phyloP scores from a whole-genome alignment of 2,888 invertebrate species.

The Morinoia aosen region DNA sequence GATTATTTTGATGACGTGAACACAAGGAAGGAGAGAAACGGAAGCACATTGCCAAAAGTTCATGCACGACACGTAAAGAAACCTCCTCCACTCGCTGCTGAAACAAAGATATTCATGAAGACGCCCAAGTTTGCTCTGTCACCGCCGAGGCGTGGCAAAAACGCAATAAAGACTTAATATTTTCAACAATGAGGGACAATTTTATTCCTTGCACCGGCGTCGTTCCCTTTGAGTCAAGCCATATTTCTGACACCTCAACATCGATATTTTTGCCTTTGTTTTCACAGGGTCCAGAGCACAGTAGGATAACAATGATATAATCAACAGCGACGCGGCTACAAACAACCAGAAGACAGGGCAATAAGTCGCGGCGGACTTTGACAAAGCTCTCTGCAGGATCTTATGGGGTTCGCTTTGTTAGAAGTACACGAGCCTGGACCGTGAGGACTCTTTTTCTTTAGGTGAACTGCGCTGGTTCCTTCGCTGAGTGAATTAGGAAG shows the following conservation, averaged over 20 bases:
- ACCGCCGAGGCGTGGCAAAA: neutral
- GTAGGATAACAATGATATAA: conserved; percentile 32
- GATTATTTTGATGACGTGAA: neutral
- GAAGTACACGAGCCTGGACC: neutral
- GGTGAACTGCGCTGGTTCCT: neutral
- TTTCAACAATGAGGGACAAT: neutral
- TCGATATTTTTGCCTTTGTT: conserved; percentile 24
- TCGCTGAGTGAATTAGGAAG: conserved; percentile 9
- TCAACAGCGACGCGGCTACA: conserved; percentile 27
- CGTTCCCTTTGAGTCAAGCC: conserved; percentile 9
- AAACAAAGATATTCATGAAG: neutral
- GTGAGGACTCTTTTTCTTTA: neutral
- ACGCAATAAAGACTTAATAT: neutral
- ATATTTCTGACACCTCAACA: conserved; percentile 12
- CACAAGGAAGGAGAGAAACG: neutral
- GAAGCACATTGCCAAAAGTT: neutral
- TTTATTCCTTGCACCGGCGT: neutral
- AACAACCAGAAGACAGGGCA: conserved; percentile 25
- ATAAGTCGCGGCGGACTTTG: conserved; percentile 35
- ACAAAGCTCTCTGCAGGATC: conserved; percentile 19
- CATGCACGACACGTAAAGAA: neutral
- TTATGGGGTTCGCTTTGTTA: conserved; percentile 12
- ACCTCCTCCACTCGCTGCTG: neutral
- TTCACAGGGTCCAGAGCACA: conserved; percentile 12
- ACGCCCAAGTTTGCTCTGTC: neutral